Base-by-base conservation (phyloP, 2,113 vertebrate genomes). In the Tor tambroides region DNA sequence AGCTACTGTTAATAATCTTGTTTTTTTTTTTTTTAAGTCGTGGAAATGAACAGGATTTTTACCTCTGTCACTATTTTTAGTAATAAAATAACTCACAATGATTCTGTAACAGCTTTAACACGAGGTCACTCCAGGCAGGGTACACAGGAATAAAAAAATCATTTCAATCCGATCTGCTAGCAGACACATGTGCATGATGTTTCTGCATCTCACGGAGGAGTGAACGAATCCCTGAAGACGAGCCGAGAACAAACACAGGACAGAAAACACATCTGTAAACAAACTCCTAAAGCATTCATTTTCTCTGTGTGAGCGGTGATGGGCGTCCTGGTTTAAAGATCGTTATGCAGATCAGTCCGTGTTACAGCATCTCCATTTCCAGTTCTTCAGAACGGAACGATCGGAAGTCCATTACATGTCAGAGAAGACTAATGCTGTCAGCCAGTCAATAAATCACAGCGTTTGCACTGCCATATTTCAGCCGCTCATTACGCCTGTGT, bases 361-460 rank as follows among this genome's bases (percentile, higher is more conserved):
- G 72, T 85, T 86, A 87, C 83, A 75, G 65, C 56, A 21, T 87
- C 74, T 72, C 72, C 11, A 63, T 85, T 84, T 80, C 74, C 71
- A 10, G 23, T 87, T 86, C 78, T 54, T 59, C 84, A 56, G 63
- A 23, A 85, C 63, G 85, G 69, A 86, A 87, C 61, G 84, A 89
- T 67, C 41, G 80, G 54, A 84, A 77, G 86, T 63, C 86, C 84
- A 91, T 93, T 91, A 89, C 56, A 89, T 38, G 32, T 81, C 84
- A 88, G 83, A 80, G 79, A 91, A 87, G 86, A 89, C 51, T 84
- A 85, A 87, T 79, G 89, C 82, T 87, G 84, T 86, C 81, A 88
- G 81, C 86, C 4, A 63, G 78, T 89, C 41, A 28, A 87, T 81
- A 88, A 72, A 90, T 87, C 86, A 75, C 51, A 6, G 23, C 67